Conservation (phyloP, 2,888 invertebrate species). For the Phoenoteleia sp. region DNA sequence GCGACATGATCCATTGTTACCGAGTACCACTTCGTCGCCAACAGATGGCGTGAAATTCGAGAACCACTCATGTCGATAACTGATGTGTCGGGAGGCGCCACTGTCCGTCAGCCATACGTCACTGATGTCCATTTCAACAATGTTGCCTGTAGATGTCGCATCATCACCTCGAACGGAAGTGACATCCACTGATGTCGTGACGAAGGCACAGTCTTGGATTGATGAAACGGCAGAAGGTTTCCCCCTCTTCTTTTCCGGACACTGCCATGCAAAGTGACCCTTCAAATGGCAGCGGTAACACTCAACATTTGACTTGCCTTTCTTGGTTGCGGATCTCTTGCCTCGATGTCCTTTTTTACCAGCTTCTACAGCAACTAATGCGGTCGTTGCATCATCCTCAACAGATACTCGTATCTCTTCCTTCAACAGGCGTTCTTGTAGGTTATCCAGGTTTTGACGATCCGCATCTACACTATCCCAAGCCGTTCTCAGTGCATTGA, state of each 20-base stretch:
- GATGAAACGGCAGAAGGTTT: no score
- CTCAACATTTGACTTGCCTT: neutral
- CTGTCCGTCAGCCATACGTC: constrained; percentile 75
- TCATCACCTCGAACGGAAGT: no score
- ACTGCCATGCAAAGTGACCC: constrained; percentile 14
- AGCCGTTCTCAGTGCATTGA: neutral
- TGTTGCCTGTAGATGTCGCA: no score
- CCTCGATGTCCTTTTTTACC: no score
- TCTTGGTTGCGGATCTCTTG: neutral
- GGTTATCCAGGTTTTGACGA: neutral
- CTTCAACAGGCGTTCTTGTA: neutral
- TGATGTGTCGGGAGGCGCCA: constrained; percentile 73
- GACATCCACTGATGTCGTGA: no score
- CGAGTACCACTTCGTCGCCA: neutral
- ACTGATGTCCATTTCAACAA: no score
- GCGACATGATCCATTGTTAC: neutral
- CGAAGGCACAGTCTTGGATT: neutral
- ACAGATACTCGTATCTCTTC: neutral
- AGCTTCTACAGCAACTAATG: neutral
- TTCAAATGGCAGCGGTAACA: neutral
- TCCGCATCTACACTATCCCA: constrained; percentile 12
- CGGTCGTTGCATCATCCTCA: neutral
- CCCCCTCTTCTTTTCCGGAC: neutral
- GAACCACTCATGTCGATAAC: constrained; percentile 69
- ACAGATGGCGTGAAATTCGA: neutral